Base-by-base conservation (phyloP, 2,113 vertebrate genomes). In the Pavo muticus region DNA sequence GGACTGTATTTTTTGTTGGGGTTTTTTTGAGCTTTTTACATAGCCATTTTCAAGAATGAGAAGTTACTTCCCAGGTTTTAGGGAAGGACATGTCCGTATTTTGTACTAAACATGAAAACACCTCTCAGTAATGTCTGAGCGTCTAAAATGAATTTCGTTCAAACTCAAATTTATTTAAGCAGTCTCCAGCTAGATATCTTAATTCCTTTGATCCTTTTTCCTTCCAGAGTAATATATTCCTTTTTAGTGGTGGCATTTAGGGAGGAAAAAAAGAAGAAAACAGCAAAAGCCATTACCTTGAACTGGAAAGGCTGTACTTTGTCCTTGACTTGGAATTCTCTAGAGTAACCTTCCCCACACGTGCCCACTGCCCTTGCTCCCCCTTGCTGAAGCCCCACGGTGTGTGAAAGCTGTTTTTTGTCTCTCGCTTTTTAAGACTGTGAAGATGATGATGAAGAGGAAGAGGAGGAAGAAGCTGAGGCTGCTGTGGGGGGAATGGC, bases 371-470 rank as follows among this genome's bases (percentile, higher is more conserved):
- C 24, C 27, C 37, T 70, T 0, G 0, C 44, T 64, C 17, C 37
- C 52, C 42, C 52, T 63, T 52, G 63, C 67, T 87, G 78, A 59
- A 93, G 30, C 29, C 24, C 37, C 65, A 47, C 47, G 65, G 61
- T 57, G 47, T 10, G 4, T 5, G 3, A 20, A 16, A 85, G 24
- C 20, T 80, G 3, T 1, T 77, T 67, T 71, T 85, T 14, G 0
- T 78, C 29, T 94, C 39, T 93, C 1, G 1, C 57, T 79, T 79
- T 19, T 73, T 59, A 73, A 98, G 98, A 96, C 78, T 95, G 96
- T 0, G 97, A 98, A 37, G 97, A 96, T 1, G 96, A 93, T 1
- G 61, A 64, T 5, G 95, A 96, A 0, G 97, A 96, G 1, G 96
- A 84, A 8, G 96, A 97, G 8, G 96, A 97, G 37, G 96, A 96